Evolutionary conservation across 2,797 vertebrate species (phyloP).

Genomic region (Gambusia yucatana): DNA sequence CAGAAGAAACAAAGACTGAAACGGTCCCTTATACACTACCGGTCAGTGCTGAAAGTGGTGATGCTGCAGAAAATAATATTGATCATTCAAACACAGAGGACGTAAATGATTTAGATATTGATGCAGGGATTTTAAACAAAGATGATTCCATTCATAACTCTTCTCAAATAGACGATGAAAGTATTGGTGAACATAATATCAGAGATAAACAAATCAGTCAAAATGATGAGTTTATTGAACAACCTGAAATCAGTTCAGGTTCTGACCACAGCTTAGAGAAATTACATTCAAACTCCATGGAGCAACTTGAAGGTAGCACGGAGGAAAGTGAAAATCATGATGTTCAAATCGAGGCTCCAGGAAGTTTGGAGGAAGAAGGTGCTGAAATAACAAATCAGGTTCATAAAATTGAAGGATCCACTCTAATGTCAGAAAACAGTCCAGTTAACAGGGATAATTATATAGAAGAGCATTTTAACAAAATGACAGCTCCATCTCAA

Average conservation of each 20-base stretch:
- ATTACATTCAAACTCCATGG: not conserved
- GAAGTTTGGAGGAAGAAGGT: not conserved
- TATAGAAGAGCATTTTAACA: conserved; percentile 1
- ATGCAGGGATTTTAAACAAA: conserved; percentile 30
- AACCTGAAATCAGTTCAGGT: not conserved
- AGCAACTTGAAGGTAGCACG: not conserved
- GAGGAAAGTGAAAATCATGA: conserved; percentile 13
- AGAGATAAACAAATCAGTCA: not conserved
- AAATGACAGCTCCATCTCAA: not conserved
- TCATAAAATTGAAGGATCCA: conserved; percentile 16
- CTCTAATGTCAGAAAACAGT: not conserved
- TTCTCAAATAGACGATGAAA: conserved; percentile 35
- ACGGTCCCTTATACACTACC: not conserved
- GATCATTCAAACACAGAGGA: conserved; percentile 1
- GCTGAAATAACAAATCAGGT: not conserved
- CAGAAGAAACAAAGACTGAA: conserved; percentile 22
- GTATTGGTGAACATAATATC: conserved; percentile 9
- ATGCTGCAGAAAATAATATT: not conserved
- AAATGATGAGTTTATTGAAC: conserved; percentile 1
- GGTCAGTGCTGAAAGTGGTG: not conserved
- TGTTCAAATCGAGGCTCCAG: not conserved
- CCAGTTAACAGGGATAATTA: not conserved
- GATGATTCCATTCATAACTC: conserved; percentile 27
- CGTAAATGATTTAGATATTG: not conserved
- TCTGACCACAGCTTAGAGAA: not conserved